These are phyloP conservation scores for Gambelia wislizenii DNA, from an alignment of 2,797 vertebrate genomes.

Conservation along the genomic window DNA sequence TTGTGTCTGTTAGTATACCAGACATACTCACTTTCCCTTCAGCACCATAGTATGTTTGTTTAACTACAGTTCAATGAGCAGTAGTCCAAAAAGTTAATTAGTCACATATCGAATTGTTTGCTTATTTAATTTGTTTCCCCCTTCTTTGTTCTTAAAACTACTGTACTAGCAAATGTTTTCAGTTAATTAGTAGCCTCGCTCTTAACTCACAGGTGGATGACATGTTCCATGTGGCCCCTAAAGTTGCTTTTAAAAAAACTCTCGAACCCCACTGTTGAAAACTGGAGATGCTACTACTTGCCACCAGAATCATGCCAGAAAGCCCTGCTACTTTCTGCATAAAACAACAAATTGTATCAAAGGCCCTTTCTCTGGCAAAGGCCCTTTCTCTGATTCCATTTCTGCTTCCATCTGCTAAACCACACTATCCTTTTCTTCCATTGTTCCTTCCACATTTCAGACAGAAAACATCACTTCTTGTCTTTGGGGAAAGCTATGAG, in stretches of 20 bases:
- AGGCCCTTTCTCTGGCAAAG: no score
- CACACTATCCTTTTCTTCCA: neutral
- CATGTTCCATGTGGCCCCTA: neutral
- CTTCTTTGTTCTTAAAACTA: slow-evolving; percentile 22
- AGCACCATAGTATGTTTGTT: slow-evolving; percentile 70
- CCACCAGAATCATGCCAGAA: no score
- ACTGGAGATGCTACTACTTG: no score
- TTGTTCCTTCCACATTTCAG: neutral
- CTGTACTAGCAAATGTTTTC: neutral
- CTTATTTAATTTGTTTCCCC: slow-evolving; percentile 51
- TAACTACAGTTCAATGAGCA: slow-evolving; percentile 51
- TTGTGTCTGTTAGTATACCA: slow-evolving; percentile 25
- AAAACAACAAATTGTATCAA: no score
- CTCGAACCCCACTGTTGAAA: no score
- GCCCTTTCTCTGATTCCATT: no score
- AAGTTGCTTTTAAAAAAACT: neutral
- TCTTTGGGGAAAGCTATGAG: neutral
- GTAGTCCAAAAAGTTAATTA: slow-evolving; percentile 64
- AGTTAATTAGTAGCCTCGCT: neutral
- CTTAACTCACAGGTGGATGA: neutral
- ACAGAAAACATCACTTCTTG: no score
- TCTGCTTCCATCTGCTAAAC: no score
- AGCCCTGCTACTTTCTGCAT: no score
- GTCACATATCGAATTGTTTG: slow-evolving; percentile 57
- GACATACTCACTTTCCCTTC: slow-evolving; percentile 34